phyloP scores from a whole-genome alignment of 2,113 vertebrate genomes.

The Hydrochoerus hydrochaeris region DNA sequence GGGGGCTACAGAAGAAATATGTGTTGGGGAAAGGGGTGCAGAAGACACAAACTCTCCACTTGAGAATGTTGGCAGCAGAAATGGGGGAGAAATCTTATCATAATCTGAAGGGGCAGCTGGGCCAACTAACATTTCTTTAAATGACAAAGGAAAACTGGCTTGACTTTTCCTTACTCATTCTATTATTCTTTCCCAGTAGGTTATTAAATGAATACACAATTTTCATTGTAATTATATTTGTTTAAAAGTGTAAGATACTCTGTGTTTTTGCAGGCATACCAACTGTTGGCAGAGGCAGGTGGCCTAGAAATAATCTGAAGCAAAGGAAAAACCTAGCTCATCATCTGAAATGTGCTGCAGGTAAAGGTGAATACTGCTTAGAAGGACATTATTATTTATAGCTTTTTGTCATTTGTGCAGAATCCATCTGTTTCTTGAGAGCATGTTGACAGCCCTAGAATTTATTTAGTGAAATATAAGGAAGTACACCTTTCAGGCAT shows the following conservation, averaged over 20 bases:
- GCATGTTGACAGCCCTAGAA: background rate
- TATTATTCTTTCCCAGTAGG: background rate
- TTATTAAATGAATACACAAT: conserved; percentile 28
- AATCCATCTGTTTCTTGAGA: background rate
- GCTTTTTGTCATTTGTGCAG: background rate
- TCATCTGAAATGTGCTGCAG: background rate
- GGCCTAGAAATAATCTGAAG: background rate
- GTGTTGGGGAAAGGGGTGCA: background rate
- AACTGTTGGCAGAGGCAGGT: background rate
- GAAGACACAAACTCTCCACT: background rate
- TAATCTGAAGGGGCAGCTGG: background rate
- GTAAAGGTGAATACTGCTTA: background rate
- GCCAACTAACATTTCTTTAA: conserved; percentile 43
- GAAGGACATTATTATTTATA: background rate
- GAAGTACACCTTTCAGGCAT: background rate
- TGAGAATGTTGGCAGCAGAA: background rate
- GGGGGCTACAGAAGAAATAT: background rate
- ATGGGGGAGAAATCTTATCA: conserved; percentile 10
- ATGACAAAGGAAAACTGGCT: background rate
- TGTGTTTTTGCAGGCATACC: conserved; percentile 32
- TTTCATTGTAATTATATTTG: conserved; percentile 65
- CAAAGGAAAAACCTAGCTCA: conserved; percentile 23
- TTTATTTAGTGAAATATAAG: conserved; percentile 16
- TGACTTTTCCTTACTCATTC: conserved; percentile 11
- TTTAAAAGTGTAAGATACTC: conserved; percentile 46